Percentiles rank a stretch among this genome's conserved stretches.
Evolutionary conservation across 2,797 vertebrate species (phyloP).

Genomic region (Melanogrammus aeglefinus): DNA sequence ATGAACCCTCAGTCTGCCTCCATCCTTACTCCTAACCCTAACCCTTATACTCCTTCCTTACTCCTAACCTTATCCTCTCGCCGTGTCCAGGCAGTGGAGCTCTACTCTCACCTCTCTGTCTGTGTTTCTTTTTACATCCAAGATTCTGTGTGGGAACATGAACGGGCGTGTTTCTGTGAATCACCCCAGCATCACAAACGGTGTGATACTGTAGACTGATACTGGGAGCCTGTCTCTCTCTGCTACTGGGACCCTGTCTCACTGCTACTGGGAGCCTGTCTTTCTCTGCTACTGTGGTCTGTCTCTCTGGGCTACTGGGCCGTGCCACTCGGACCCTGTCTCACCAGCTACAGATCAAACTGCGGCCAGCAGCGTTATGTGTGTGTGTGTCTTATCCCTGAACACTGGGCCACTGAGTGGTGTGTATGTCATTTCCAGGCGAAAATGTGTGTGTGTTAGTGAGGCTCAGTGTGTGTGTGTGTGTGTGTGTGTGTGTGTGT

Average conservation of each 20-base stretch:
- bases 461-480: not conserved
- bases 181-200: no score
- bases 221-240: not conserved
- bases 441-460: not conserved
- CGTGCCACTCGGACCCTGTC: not conserved
- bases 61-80: no score
- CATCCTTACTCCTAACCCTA: no score
- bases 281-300: not conserved
- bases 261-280: not conserved
- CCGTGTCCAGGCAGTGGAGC: no score
- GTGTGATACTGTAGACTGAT: not conserved
- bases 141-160: no score
- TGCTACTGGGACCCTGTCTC: constrained; percentile 33
- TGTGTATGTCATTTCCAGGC: not conserved
- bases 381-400: not conserved
- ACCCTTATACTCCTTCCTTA: no score
- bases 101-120: no score
- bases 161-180: no score
- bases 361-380: not conserved
- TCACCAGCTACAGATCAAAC: not conserved
- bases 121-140: no score
- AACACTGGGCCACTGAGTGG: not conserved
- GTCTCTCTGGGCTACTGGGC: not conserved
- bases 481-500: not conserved
- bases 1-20: no score